Percentiles rank a stretch among this genome's conserved stretches.
phyloP scores from a whole-genome alignment of 2,888 invertebrate species.

The Heteropelma amictum region DNA sequence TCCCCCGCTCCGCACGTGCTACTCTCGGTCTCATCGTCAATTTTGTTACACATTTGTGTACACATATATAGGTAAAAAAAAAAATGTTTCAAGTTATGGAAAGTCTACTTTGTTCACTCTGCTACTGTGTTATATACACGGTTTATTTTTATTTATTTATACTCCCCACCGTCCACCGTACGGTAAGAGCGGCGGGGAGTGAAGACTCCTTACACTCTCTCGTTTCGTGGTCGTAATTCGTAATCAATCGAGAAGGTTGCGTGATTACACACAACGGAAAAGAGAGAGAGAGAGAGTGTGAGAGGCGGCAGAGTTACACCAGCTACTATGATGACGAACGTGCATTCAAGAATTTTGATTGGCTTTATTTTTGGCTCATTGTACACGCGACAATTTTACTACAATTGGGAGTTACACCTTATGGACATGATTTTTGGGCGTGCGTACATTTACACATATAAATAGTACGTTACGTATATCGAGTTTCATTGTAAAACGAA shows the following conservation, averaged over 20 bases:
- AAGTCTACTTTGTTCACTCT: slow-evolving; percentile 12
- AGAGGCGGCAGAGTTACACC: slow-evolving; percentile 1
- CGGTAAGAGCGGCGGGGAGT: not conserved
- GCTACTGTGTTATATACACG: slow-evolving; percentile 2
- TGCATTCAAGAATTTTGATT: slow-evolving; percentile 40
- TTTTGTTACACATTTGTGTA: not conserved
- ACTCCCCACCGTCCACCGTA: not conserved
- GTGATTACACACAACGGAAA: slow-evolving; percentile 12
- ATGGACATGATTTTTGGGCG: not conserved
- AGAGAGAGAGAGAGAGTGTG: slow-evolving; percentile 1
- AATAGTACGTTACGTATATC: not conserved
- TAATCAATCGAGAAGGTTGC: slow-evolving; percentile 42
- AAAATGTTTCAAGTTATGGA: too few species aligned
- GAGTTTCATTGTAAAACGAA: slow-evolving; percentile 10
- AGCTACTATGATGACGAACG: slow-evolving; percentile 16
- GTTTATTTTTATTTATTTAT: slow-evolving; percentile 14
- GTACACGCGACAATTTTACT: slow-evolving; percentile 7
- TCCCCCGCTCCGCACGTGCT: slow-evolving; percentile 47
- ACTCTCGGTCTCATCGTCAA: slow-evolving; percentile 17
- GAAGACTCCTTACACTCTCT: not conserved
- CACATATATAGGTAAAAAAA: not conserved
- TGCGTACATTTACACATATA: not conserved
- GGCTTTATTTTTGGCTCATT: slow-evolving; percentile 41
- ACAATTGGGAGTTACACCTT: too few species aligned
- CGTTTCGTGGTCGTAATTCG: slow-evolving; percentile 32